Evolutionary conservation across 37 sponge, comb jelly and placozoan genomes (phyloP).

Genomic region (Cliona cf. orientalis): DNA sequence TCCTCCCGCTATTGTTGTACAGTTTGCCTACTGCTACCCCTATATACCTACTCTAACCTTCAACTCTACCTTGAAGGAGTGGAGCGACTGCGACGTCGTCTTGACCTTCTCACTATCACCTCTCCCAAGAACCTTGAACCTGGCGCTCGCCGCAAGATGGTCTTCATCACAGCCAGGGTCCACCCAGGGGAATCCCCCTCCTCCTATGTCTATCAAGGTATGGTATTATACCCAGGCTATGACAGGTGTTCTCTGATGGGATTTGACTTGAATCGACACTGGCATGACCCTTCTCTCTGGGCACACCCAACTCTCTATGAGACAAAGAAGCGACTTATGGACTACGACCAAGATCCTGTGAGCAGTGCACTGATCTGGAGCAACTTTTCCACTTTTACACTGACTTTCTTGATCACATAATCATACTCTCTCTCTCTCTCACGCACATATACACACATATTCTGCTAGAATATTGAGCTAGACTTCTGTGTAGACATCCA

Average conservation of each 20-base stretch:
- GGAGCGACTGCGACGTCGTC: constrained; percentile 36
- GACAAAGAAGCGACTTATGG: constrained; percentile 81
- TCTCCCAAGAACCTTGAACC: constrained; percentile 61
- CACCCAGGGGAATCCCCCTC: constrained; percentile 98
- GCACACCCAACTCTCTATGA: constrained; percentile 89
- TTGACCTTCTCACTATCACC: constrained; percentile 91
- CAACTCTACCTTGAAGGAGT: constrained; percentile 70
- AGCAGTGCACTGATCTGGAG: too few relatives aligned
- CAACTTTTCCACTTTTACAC: too few relatives aligned
- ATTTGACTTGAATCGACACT: constrained; percentile 97
- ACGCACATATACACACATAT: too few relatives aligned
- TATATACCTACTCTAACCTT: constrained; percentile 87
- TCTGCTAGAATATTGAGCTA: constrained; percentile 76
- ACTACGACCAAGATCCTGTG: constrained; percentile 83
- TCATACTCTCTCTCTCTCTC: too few relatives aligned
- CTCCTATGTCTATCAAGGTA: constrained; percentile 97
- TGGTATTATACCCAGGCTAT: too few relatives aligned
- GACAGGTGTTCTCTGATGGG: constrained; percentile 95
- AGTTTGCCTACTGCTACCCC: constrained; percentile 98
- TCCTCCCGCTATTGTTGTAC: too few relatives aligned
- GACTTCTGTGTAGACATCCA: constrained; percentile 98
- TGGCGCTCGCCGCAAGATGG: constrained; percentile 42
- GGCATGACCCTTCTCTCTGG: constrained; percentile 94
- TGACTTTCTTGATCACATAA: too few relatives aligned
- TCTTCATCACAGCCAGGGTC: constrained; percentile 93